Percentiles rank a stretch among this genome's conserved stretches.
phyloP scores from a whole-genome alignment of 2,797 vertebrate species.

The Sebastes minor region DNA sequence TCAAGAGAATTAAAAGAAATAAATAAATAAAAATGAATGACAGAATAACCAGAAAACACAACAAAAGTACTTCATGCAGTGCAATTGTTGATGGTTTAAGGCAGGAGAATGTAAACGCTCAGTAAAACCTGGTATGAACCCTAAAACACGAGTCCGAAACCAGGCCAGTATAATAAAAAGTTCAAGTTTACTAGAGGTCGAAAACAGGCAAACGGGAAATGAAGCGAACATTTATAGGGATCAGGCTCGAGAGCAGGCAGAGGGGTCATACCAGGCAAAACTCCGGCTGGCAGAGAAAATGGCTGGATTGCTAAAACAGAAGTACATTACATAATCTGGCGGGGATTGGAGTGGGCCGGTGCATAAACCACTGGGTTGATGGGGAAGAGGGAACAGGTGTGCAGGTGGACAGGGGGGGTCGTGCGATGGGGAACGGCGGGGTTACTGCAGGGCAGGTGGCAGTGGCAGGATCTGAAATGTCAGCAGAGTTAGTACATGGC shows the following conservation, averaged over 20 bases:
- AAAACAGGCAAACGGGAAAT: background rate
- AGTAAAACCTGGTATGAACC: background rate
- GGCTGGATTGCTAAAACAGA: background rate
- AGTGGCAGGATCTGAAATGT: background rate
- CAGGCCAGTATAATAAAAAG: background rate
- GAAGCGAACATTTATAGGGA: background rate
- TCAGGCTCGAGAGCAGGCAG: background rate
- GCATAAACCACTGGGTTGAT: background rate
- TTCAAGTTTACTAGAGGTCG: background rate
- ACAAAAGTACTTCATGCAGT: constrained; percentile 1
- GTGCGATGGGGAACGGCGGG: background rate
- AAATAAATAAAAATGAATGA: constrained; percentile 5
- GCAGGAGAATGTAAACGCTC: background rate
- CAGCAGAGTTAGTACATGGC: background rate
- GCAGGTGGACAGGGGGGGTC: background rate
- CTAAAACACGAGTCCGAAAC: background rate
- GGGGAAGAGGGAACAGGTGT: background rate
- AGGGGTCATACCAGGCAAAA: background rate
- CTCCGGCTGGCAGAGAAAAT: background rate
- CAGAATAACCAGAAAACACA: constrained; percentile 19
- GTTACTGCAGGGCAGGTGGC: background rate
- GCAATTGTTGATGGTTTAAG: constrained; percentile 27
- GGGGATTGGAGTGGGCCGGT: background rate
- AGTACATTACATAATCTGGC: background rate
- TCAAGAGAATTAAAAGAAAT: constrained; percentile 1